Evolutionary conservation across 2,113 vertebrate genomes (phyloP).

Genomic region (Colossoma macropomum): DNA sequence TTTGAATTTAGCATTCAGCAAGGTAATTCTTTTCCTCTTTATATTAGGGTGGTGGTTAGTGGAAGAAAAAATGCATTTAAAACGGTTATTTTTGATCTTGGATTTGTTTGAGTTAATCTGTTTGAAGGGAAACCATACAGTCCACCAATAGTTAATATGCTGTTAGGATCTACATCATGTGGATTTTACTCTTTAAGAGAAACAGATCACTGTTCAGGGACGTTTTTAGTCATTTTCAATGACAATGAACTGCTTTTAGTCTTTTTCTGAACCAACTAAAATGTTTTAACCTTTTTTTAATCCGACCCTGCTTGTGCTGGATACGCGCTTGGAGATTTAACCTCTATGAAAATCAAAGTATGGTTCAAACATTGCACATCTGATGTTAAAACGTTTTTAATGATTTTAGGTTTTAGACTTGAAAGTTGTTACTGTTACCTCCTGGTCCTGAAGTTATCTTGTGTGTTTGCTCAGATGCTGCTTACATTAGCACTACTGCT

Average conservation of each 20-base stretch:
- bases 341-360: not conserved
- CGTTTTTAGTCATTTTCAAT: not conserved
- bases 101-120: not conserved
- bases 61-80: not conserved
- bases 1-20: constrained; percentile 1
- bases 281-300: not conserved
- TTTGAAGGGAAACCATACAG: not conserved
- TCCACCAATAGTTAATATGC: not conserved
- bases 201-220: constrained; percentile 35
- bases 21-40: not conserved
- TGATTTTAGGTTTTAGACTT: not conserved
- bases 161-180: not conserved
- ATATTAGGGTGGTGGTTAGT: not conserved
- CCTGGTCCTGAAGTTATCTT: not conserved
- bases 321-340: not conserved
- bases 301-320: not conserved
- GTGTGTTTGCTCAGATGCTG: not conserved
- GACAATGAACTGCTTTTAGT: not conserved
- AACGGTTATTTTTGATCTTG: not conserved
- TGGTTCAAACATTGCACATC: not conserved
- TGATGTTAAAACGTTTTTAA: constrained; percentile 13
- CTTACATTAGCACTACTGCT: constrained; percentile 50
- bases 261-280: not conserved
- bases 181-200: constrained; percentile 4
- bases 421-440: constrained; percentile 44